Evolutionary conservation across 2,797 vertebrate genomes (phyloP), one percentile per base, ranked within the genome.

Genomic region (Ispidina lecontei): DNA sequence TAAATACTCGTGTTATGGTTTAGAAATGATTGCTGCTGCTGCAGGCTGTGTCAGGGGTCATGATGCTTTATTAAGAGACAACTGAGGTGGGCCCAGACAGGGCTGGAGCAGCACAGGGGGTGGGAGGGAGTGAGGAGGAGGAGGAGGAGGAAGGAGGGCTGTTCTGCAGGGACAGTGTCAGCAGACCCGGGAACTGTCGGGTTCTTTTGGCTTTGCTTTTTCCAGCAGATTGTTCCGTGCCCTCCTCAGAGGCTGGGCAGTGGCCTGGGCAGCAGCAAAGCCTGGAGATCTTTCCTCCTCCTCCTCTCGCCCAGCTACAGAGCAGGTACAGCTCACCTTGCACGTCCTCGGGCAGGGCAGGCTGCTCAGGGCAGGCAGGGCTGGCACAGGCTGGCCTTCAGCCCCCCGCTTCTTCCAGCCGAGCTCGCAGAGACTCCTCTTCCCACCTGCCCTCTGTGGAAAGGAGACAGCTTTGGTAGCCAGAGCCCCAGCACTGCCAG

Each of bases 21-120:
- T 10, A 65, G 81, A 74, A 94, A 74, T 90, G 31, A 88, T 49
- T 76, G 84, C 67, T 69, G 49, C 18, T 44, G 68, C 63, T 84
- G 49, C 18, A 79, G 83, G 87, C 72, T 84, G 43, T 65, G 64
- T 88, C 72, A 69, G 41, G 15, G 77, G 65, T 41, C 87, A 82
- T 43, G 65, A 73, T 58, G 75, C 54, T 96, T 96, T 95, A 96
- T 95, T 95, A 31, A 37, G 69, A 79, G 81, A n/a, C 44, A 81
- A 84, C 37, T 39, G 37, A 33, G 65, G 12, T 28, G 10, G 60
- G 63, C 77, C 84, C 43, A 10, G 35, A 54, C 8, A 47, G 70
- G 41, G 65, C 16, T 12, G 33, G 9, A 20, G 67, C 49, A 35
- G 65, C 3, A 10, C 10, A 23, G 76, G 65, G 5, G 62, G 29